Evolutionary conservation across 2,888 invertebrate species (phyloP), one percentile per base, ranked within the genome.

Genomic region (Vesta saturnalis): DNA sequence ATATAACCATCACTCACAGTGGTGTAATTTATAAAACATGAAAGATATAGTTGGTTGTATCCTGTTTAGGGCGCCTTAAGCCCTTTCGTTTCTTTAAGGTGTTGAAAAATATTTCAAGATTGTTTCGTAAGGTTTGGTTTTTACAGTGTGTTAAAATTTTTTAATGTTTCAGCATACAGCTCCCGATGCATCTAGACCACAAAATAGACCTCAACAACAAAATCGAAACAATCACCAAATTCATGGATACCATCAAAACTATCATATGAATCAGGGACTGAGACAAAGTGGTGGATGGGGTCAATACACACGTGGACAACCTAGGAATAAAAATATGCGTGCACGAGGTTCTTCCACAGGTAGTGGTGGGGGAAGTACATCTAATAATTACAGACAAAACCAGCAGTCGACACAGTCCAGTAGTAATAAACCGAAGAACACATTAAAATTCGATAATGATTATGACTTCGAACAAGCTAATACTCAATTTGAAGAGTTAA

Each of bases 401-500:
- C 75, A 73, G 54, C 76, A 74, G 56, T 68, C 74, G 8, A 69
- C 82, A 71, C 83, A 81, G 72, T 78, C 80, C 60, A 35, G 43
- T 5, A 80, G 81, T 22, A 79, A 76, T 46, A 86, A 86, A 73
- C 82, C 88, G 74, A 91, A 91, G 83, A 91, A 90, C 78, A 91
- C 91, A 12, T 89, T 97, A 74, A 96, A 96, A 84, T 98, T 97
- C 84, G 97, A 97, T 75, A 94, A 93, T 77, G 99, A 99, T 82
- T 99, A 96, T 82, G 99, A 99, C 85, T 99, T 99, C 83, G 99
- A 99, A 85, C 95, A 96, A 84, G 97, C 98, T 67, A 99, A 99
- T 84, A 96, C 95, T 46, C 93, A 98, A 85, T 99, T 99, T 84
- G 95, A 97, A 80, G 96, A 97, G 83, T 87, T 98, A 67, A 91